Percentiles rank a stretch among this genome's conserved stretches.
These are phyloP conservation scores for Drosophila ambigua DNA, from an alignment of 1,140 invertebrate genomes.

Conservation along the genomic window DNA sequence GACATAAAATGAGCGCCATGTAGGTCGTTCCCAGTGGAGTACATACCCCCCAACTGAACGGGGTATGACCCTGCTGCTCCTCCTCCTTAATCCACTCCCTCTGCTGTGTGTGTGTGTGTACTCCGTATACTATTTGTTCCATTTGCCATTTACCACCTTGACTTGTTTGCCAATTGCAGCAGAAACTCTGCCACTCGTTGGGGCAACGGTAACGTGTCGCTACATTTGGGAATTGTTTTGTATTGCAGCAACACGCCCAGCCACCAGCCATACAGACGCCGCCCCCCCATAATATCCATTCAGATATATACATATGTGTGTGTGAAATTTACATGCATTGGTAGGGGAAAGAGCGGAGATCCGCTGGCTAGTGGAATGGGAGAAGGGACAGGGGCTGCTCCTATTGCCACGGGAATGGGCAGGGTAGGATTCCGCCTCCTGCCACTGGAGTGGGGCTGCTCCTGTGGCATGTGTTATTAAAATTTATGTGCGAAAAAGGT, in stretches of 20 bases:
- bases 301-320: slow-evolving; percentile 46
- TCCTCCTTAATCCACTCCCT: neutral
- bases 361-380: neutral
- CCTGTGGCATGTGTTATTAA: slow-evolving; percentile 70
- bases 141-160: slow-evolving; percentile 74
- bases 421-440: too few species aligned
- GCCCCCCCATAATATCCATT: slow-evolving; percentile 22
- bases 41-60: neutral
- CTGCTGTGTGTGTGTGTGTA: slow-evolving; percentile 10
- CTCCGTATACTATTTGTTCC: slow-evolving; percentile 28
- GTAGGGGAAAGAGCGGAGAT: neutral
- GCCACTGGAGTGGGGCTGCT: slow-evolving; percentile 1
- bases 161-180: slow-evolving; percentile 75
- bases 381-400: too few species aligned
- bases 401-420: too few species aligned
- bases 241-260: slow-evolving; percentile 14
- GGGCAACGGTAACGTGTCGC: slow-evolving; percentile 60
- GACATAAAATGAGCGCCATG: slow-evolving; percentile 71
- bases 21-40: slow-evolving; percentile 51
- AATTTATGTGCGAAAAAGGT: slow-evolving; percentile 77
- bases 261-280: too few species aligned
- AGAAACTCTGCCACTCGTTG: slow-evolving; percentile 34
- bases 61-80: too few species aligned
- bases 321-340: slow-evolving; percentile 65
- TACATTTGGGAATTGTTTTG: slow-evolving; percentile 79